A percentile compares a stretch with the other conserved stretches of the same genome.
Conservation (phyloP, 2,888 invertebrate genomes). For the Sinohyriopsis cumingii region DNA sequence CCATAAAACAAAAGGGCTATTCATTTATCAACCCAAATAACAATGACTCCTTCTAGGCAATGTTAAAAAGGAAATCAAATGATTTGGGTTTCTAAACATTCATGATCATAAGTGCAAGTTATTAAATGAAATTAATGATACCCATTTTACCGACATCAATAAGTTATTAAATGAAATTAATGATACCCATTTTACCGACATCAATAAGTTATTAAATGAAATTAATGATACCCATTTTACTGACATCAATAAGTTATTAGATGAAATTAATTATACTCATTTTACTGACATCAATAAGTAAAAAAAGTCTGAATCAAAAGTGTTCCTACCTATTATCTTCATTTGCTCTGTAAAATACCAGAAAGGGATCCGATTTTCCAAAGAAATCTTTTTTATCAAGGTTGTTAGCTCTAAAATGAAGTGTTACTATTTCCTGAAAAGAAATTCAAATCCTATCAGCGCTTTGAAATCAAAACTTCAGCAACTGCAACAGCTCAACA, state of each 20-base stretch:
- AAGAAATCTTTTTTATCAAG: conserved; percentile 75
- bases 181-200: neutral
- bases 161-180: neutral
- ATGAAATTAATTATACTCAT: no score
- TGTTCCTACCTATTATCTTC: conserved; percentile 71
- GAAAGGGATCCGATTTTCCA: conserved; percentile 75
- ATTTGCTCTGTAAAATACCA: conserved; percentile 72
- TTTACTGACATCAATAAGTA: conserved; percentile 1
- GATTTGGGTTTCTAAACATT: no score
- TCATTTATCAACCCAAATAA: no score
- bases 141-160: neutral
- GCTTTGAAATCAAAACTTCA: neutral
- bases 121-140: no score
- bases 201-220: neutral
- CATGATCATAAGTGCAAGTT: no score
- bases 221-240: no score
- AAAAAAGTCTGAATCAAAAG: neutral
- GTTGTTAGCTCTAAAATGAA: conserved; percentile 70
- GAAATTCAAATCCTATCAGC: neutral
- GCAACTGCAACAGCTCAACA: neutral
- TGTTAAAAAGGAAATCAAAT: no score
- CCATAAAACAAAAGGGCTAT: no score
- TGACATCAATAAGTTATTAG: neutral
- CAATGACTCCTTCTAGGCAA: no score
- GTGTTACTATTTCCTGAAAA: conserved; percentile 65